phyloP scores from a whole-genome alignment of 2,113 vertebrate species.

The Hemichromis elongatus region DNA sequence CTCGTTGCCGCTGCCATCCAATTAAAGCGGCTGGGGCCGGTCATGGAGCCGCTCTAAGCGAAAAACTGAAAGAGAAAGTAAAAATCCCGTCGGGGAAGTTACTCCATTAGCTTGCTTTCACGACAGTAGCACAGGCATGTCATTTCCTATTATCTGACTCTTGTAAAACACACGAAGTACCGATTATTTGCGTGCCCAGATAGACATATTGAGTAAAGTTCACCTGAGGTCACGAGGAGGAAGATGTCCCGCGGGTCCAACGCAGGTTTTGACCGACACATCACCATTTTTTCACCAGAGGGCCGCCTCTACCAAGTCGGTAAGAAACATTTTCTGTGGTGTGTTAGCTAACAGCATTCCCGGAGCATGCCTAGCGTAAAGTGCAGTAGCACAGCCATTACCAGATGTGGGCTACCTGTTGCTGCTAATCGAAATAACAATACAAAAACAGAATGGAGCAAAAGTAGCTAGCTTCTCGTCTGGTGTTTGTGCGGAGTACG shows the following conservation, averaged over 20 bases:
- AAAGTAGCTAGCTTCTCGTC: neutral
- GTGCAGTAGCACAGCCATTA: no score
- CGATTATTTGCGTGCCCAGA: neutral
- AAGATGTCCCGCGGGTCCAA: slow-evolving; percentile 76
- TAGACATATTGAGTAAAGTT: neutral
- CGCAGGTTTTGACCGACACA: slow-evolving; percentile 79
- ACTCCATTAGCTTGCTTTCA: neutral
- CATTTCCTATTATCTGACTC: neutral
- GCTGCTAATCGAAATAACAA: neutral
- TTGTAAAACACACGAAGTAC: neutral
- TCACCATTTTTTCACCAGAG: slow-evolving; percentile 79
- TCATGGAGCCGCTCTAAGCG: neutral
- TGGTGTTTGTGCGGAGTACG: neutral
- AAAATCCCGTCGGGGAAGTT: neutral
- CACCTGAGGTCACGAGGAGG: slow-evolving; percentile 16
- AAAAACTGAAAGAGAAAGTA: slow-evolving; percentile 74
- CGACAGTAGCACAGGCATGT: neutral
- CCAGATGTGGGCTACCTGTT: neutral
- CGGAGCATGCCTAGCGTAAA: neutral
- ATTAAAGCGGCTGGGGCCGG: neutral
- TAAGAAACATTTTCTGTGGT: slow-evolving; percentile 21
- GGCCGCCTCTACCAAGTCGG: slow-evolving; percentile 81
- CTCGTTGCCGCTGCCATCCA: slow-evolving; percentile 14
- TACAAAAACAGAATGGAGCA: neutral
- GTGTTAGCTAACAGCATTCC: neutral